These are phyloP conservation scores for Orientallactaga bullata DNA, from an alignment of 2,113 vertebrate species.

Conservation along the genomic window DNA sequence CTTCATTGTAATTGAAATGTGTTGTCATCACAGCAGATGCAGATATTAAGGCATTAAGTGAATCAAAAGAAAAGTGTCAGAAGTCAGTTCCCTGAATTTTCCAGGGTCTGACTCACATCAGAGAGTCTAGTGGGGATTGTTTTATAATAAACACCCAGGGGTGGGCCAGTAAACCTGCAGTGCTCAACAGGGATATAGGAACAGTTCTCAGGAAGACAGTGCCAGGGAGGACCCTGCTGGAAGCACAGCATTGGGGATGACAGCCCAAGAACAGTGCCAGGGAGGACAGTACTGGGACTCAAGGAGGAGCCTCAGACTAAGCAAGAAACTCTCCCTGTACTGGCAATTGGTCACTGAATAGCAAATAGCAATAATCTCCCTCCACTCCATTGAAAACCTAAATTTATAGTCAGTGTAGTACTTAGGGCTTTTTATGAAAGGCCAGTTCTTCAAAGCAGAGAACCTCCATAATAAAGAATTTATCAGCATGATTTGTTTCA, in stretches of 20 bases:
- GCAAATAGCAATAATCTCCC: background rate
- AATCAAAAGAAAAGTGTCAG: slow-evolving; percentile 67
- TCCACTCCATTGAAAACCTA: background rate
- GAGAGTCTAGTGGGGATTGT: background rate
- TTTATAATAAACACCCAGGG: background rate
- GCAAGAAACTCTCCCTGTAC: fast-evolving
- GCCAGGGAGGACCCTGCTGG: too few relatives aligned
- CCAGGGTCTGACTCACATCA: slow-evolving; percentile 13
- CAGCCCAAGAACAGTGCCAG: too few relatives aligned
- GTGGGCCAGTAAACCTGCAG: background rate
- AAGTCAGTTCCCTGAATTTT: slow-evolving; percentile 61
- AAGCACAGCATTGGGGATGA: too few relatives aligned
- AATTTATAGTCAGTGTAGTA: background rate
- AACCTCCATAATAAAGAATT: background rate
- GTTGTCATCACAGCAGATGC: slow-evolving; percentile 81
- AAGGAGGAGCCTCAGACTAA: fast-evolving
- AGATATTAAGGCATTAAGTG: slow-evolving; percentile 84
- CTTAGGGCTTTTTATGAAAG: background rate
- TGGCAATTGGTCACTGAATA: too few relatives aligned
- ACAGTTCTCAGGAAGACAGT: background rate
- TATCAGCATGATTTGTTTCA: background rate
- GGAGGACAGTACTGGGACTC: background rate
- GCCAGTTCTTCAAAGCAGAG: background rate
- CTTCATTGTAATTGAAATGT: slow-evolving; percentile 82
- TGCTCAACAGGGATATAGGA: fast-evolving